These are phyloP conservation scores for Crotalus tigris DNA, from an alignment of 2,113 vertebrate genomes.

Conservation along the genomic window DNA sequence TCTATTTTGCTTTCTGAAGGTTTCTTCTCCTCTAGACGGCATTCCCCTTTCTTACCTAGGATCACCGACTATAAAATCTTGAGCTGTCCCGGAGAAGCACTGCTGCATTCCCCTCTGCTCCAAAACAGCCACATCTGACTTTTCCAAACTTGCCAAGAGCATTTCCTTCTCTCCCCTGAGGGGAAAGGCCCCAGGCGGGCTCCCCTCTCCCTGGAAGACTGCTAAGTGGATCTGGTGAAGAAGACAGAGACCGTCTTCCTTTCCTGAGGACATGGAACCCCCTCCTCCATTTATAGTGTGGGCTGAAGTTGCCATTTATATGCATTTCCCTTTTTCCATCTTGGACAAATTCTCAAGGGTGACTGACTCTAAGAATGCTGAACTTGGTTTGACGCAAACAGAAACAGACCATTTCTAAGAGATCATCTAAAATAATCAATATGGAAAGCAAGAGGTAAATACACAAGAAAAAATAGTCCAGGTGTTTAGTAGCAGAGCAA, in stretches of 20 bases:
- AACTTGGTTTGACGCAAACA: background rate
- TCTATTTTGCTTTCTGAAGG: background rate
- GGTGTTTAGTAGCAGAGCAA: background rate
- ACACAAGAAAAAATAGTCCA: background rate
- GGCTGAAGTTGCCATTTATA: background rate
- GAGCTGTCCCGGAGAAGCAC: background rate
- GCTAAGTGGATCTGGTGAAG: no score
- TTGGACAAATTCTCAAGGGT: background rate
- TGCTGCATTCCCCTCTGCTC: background rate
- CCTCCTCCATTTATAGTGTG: background rate
- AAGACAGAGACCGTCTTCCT: background rate
- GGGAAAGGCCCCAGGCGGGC: rapidly evolving
- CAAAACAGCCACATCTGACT: background rate
- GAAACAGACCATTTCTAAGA: background rate
- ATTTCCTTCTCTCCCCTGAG: background rate
- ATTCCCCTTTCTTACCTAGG: background rate
- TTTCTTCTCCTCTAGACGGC: background rate
- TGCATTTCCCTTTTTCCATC: background rate
- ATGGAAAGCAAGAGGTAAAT: background rate
- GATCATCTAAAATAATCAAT: background rate
- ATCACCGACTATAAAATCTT: background rate
- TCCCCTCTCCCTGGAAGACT: no score
- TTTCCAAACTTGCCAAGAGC: background rate
- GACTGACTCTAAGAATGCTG: background rate
- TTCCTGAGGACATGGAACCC: background rate